Base-by-base conservation (phyloP, 2,113 vertebrate species). In the Proterorhinus semilunaris region DNA sequence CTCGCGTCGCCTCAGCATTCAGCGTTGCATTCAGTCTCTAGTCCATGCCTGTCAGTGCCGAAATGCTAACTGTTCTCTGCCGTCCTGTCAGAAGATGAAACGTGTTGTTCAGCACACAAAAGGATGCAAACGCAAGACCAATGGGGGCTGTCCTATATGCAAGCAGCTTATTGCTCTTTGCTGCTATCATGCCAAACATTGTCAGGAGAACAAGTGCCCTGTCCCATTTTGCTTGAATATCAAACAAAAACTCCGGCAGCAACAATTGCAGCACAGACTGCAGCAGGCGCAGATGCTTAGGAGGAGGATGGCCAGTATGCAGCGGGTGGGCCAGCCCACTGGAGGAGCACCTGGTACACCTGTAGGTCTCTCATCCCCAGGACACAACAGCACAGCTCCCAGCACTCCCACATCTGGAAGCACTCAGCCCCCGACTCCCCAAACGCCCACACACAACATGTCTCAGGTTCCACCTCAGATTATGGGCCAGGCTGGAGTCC, bases 161-260 rank as follows among this genome's bases (percentile, higher is more conserved):
- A 99, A 98, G 89, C 97, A 99, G 78, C 97, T 99, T 75, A 99
- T 99, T 0, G 97, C 97, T 10, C 93, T 99, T 53, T 99, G 97
- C 89, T 99, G 97, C 92, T 99, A 98, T 86, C 97, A 99, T 0
- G 97, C 97, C 68, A 99, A 99, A 90, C 97, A 98, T 94, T 99
- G 97, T 91, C 97, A 98, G 91, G 97, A 99, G 92, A 98, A 97
- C 92, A 99, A 99, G 89, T 99, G 97, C 79, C 97, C 97, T 0
- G 97, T 99, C 87, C 97, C 97, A 1, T 99, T 99, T 91, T 99
- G 97, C 82, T 95, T 99, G 78, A 98, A 98, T 86, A 99, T 99
- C 75, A 99, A 98, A 91, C 97, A 98, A 65, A 99, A 99, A 86
- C 95, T 99, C 10, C 93, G 96, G 21, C 97, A 99, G 69, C 97